A percentile compares a stretch with the other conserved stretches of the same genome.
Conservation (phyloP, 2,888 invertebrate species). For the Parnassius glacialis region DNA sequence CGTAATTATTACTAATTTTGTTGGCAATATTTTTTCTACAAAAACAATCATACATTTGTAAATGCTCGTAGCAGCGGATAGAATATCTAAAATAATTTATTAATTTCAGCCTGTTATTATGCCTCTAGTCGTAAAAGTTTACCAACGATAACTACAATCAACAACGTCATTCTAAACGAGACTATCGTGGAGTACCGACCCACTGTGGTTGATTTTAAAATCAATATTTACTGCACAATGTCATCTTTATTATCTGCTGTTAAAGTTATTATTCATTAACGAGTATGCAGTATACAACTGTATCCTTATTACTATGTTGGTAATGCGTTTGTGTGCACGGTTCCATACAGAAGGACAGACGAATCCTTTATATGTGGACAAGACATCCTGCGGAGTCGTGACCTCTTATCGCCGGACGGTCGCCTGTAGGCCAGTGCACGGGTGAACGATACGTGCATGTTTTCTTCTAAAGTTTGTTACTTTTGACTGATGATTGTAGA, state of each 20-base stretch:
- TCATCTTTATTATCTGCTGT: constrained; percentile 26
- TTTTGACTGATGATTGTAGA: background rate
- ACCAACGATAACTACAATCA: constrained; percentile 23
- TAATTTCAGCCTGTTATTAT: background rate
- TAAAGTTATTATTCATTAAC: constrained; percentile 33
- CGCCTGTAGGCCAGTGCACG: constrained; percentile 32
- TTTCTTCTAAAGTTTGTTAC: constrained; percentile 10
- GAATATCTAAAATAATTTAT: background rate
- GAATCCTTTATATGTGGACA: constrained; percentile 52
- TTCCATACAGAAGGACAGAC: constrained; percentile 47
- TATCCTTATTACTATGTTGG: constrained; percentile 43
- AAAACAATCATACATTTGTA: too few relatives aligned
- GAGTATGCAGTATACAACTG: constrained; percentile 31
- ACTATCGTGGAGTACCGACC: constrained; percentile 19
- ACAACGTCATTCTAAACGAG: constrained; percentile 18
- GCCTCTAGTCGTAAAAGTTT: constrained; percentile 13
- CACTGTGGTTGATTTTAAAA: constrained; percentile 8
- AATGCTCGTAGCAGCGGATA: too few relatives aligned
- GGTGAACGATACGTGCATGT: constrained; percentile 21
- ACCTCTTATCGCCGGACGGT: constrained; percentile 27
- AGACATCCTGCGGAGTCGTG: constrained; percentile 52
- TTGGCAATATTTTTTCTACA: too few relatives aligned
- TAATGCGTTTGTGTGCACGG: constrained; percentile 34
- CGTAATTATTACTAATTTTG: too few relatives aligned
- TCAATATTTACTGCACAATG: constrained; percentile 24